A percentile compares a stretch with the other conserved stretches of the same genome.
Conservation (phyloP, 2,797 vertebrate species). For the Acridotheres tristis region DNA sequence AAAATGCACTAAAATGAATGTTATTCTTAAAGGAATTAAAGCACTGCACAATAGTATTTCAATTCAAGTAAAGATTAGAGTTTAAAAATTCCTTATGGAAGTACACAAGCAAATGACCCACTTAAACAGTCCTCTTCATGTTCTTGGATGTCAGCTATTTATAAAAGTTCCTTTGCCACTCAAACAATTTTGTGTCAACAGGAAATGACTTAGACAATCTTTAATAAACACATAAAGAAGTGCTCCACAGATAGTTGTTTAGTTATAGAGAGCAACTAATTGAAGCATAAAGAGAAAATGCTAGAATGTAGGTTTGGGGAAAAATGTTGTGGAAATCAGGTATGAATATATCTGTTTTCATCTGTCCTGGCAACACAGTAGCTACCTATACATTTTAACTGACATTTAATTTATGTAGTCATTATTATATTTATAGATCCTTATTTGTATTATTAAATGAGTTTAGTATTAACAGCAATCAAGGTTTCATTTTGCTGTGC, state of each 20-base stretch:
- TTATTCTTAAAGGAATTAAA: constrained; percentile 17
- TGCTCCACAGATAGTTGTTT: neutral
- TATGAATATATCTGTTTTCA: neutral
- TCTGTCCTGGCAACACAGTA: neutral
- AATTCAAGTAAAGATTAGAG: neutral
- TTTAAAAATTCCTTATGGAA: neutral
- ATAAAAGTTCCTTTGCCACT: neutral
- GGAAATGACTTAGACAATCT: constrained; percentile 32
- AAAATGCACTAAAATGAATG: neutral
- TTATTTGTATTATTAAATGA: neutral
- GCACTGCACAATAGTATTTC: neutral
- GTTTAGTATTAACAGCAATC: neutral
- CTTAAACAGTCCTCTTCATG: neutral
- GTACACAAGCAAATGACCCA: neutral
- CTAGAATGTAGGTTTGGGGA: neutral
- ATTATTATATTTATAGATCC: neutral
- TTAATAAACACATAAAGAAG: constrained; percentile 46
- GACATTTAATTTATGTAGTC: neutral
- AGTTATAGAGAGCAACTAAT: constrained; percentile 1
- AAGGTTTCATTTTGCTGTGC: neutral
- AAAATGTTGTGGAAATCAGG: neutral
- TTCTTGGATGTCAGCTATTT: constrained; percentile 23
- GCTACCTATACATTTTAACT: neutral
- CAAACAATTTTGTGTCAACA: constrained; percentile 19
- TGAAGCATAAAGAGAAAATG: constrained; percentile 22